phyloP scores from a whole-genome alignment of 2,888 invertebrate species.

The Lepetodrilus schrolli region DNA sequence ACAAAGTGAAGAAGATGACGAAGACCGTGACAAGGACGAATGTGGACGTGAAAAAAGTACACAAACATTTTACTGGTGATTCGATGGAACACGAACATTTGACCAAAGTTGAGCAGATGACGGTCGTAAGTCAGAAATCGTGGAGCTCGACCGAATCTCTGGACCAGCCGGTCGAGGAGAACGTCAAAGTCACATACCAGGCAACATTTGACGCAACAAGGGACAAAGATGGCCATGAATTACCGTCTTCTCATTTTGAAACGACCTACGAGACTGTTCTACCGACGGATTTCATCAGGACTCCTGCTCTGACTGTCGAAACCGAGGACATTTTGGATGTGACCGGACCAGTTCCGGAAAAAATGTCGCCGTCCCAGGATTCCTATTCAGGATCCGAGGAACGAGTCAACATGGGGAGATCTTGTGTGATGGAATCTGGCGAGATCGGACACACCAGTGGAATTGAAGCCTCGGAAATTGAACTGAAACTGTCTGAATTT shows the following conservation, averaged over 20 bases:
- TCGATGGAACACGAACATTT: conserved; percentile 11
- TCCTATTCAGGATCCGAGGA: neutral
- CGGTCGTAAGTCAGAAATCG: neutral
- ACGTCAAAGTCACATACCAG: neutral
- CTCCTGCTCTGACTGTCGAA: neutral
- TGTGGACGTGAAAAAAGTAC: conserved; percentile 15
- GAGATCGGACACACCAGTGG: neutral
- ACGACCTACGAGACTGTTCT: neutral
- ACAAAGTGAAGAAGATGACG: neutral
- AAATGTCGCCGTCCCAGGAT: neutral
- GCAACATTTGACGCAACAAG: neutral
- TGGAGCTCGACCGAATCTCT: conserved; percentile 13
- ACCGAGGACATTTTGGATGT: neutral
- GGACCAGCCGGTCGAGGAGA: neutral
- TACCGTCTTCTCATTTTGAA: conserved; percentile 17
- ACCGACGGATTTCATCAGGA: neutral
- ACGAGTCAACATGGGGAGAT: neutral
- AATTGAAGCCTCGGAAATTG: neutral
- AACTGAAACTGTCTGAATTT: neutral
- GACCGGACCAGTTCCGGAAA: neutral
- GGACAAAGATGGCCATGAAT: conserved; percentile 5
- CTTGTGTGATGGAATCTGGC: neutral
- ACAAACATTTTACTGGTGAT: neutral
- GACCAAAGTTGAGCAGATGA: neutral
- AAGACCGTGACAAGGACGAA: neutral